Base-by-base conservation (phyloP, 2,797 vertebrate genomes). In the Danio jaintianensis region DNA sequence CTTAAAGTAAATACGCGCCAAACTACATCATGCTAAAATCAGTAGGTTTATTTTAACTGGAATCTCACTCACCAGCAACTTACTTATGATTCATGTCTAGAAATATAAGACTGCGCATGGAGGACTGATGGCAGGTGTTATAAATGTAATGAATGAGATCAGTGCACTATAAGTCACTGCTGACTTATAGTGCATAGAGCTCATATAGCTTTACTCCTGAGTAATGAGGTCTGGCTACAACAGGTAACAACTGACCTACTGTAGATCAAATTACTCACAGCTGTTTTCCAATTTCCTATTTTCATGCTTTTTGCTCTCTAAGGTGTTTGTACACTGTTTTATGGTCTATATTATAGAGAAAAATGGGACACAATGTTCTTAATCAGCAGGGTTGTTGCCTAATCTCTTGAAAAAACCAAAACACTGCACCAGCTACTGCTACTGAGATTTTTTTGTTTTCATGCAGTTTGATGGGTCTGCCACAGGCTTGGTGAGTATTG, bases 91-190 rank as follows among this genome's bases (percentile, higher is more conserved):
- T 68, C 75, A 78, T 47, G n/a, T 67, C 75, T 58, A 59, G 64
- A 68, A 58, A 58, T 66, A 47, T 38, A 67, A 52, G 52, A 58
- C 62, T 20, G 38, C 55, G 10, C 40, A 18, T 67, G 16, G 22
- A 56, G 6, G 40, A 47, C 40, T 67, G 63, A 77, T 47, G 63
- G 16, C 3, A 40, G 22, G 5, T 68, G 53, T 58, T 78, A 59
- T 77, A 77, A 77, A 58, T 56, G 75, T 56, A 47, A 58, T 78
- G 52, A 38, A 16, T 68, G 64, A 68, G 75, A 78, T 78, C 75
- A 78, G 75, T 38, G 22, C 36, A 43, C 48, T 38, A 38, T 43
- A 55, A 36, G 22, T 7, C 53, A 78, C n/a, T n/a, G n/a, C n/a
- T n/a, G n/a, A n/a, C n/a, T n/a, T n/a, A n/a, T n/a, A n/a, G n/a